Evolutionary conservation across 1,140 invertebrate genomes (phyloP).

Genomic region (Rhagoletis pomonella): DNA sequence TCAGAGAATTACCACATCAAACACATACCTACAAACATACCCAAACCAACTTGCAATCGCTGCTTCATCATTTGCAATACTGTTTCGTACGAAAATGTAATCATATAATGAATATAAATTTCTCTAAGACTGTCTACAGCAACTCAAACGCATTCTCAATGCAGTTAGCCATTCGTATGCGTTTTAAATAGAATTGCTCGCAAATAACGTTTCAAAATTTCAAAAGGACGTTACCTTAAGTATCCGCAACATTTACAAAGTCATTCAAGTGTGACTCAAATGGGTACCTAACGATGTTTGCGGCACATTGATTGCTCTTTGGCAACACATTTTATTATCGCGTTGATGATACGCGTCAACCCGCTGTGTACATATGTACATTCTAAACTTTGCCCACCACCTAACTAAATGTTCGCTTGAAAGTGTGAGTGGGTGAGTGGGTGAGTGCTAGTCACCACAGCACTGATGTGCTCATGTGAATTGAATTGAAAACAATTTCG

Average conservation of each 20-base stretch:
- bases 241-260: slow-evolving; percentile 3
- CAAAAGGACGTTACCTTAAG: slow-evolving; percentile 17
- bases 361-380: no score
- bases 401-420: background rate
- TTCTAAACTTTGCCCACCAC: background rate
- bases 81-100: no score
- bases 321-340: background rate
- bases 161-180: background rate
- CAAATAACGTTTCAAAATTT: background rate
- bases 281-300: slow-evolving; percentile 25
- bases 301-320: slow-evolving; percentile 25
- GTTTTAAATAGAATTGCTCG: background rate
- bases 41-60: no score
- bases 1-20: no score
- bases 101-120: no score
- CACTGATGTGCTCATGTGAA: slow-evolving; percentile 9
- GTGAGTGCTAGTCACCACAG: no score
- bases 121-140: no score
- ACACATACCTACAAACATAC: no score
- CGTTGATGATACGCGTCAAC: background rate
- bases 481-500: slow-evolving; percentile 33
- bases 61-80: no score
- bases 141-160: background rate
- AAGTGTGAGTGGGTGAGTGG: background rate
- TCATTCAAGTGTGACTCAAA: slow-evolving; percentile 18